Evolutionary conservation across 2,888 invertebrate genomes (phyloP).

Genomic region (Malthinus seriepunctatus): DNA sequence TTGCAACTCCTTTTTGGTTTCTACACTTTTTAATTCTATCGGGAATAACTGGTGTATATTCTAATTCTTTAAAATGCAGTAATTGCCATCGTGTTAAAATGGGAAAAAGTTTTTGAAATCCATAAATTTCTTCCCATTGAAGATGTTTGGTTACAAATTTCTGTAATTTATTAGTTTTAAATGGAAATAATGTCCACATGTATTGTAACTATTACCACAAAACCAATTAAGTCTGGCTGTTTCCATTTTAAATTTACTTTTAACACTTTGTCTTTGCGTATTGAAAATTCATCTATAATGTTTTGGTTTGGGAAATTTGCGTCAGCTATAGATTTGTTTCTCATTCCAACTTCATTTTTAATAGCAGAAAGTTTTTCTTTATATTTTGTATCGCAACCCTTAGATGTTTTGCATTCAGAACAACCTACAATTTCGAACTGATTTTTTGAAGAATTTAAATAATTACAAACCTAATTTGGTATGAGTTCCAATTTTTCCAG

Average conservation of each 20-base stretch:
- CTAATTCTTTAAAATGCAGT: slow-evolving; percentile 48
- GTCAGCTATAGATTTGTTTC: slow-evolving; percentile 68
- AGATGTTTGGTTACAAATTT: slow-evolving; percentile 68
- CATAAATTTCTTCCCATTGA: slow-evolving; percentile 76
- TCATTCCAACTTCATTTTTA: slow-evolving; percentile 70
- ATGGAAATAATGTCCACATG: not conserved
- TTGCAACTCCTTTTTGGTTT: slow-evolving; percentile 62
- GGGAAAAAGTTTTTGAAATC: slow-evolving; percentile 77
- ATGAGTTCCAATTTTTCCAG: slow-evolving; percentile 65
- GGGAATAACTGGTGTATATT: slow-evolving; percentile 50
- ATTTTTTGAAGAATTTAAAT: not conserved
- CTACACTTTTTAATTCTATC: slow-evolving; percentile 62
- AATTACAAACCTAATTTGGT: slow-evolving; percentile 54
- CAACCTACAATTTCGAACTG: slow-evolving; percentile 58
- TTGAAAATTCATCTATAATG: slow-evolving; percentile 74
- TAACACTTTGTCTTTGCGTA: slow-evolving; percentile 59
- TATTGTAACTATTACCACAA: slow-evolving; percentile 62
- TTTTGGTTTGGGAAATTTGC: slow-evolving; percentile 72
- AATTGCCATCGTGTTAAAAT: slow-evolving; percentile 78
- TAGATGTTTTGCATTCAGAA: slow-evolving; percentile 62
- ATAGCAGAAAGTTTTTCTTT: slow-evolving; percentile 67
- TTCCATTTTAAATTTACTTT: slow-evolving; percentile 63
- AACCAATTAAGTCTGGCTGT: slow-evolving; percentile 69
- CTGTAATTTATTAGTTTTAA: slow-evolving; percentile 48
- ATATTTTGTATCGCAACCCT: slow-evolving; percentile 62